Conservation (phyloP, 1,140 invertebrate genomes). For the Nebria ingens region DNA sequence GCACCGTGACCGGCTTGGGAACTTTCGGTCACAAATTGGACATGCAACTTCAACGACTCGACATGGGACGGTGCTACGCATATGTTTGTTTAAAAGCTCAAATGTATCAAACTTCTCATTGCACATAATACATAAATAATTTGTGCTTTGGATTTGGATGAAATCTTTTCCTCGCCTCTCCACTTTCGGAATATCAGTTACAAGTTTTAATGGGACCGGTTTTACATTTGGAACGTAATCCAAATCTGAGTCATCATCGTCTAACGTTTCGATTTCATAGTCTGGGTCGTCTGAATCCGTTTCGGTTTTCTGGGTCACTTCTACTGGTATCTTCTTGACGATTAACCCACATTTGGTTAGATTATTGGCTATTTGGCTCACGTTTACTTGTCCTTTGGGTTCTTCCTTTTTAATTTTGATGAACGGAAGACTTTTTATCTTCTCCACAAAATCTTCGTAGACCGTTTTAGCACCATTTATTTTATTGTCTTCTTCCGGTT, state of each 20-base stretch:
- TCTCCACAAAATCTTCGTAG: too few species aligned
- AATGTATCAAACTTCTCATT: background rate
- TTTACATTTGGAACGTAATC: background rate
- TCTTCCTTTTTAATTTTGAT: background rate
- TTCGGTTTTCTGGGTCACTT: background rate
- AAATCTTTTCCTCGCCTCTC: background rate
- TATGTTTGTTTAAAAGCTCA: background rate
- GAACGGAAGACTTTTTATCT: too few species aligned
- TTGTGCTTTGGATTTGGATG: background rate
- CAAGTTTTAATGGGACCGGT: background rate
- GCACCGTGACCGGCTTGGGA: conserved; percentile 14
- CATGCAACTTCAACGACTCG: conserved; percentile 33
- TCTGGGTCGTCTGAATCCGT: background rate
- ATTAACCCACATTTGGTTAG: background rate
- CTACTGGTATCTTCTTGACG: background rate
- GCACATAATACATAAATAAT: background rate
- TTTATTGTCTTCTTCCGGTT: background rate
- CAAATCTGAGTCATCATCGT: background rate
- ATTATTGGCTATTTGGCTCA: background rate
- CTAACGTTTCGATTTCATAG: conserved; percentile 5
- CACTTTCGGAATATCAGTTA: background rate
- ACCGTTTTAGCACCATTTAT: background rate
- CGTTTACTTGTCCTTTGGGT: background rate
- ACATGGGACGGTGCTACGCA: conserved; percentile 10
- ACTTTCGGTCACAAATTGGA: conserved; percentile 41